These are phyloP conservation scores for Pecten maximus DNA, from an alignment of 2,888 invertebrate genomes.

Conservation along the genomic window DNA sequence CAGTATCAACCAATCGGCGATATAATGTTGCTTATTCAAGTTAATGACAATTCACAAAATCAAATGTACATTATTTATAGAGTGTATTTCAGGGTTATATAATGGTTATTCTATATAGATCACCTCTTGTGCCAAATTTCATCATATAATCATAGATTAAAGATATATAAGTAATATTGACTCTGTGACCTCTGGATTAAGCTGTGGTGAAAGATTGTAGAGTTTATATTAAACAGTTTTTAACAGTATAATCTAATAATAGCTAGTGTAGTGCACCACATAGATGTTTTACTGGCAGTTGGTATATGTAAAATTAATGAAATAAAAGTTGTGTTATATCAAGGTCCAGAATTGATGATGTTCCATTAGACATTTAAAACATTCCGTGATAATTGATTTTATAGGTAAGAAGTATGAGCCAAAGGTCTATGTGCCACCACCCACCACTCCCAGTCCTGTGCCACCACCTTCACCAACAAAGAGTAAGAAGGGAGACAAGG, in stretches of 20 bases:
- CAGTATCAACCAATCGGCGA: conserved; percentile 37
- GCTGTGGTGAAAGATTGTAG: too few relatives aligned
- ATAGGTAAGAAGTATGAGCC: conserved; percentile 78
- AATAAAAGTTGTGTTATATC: too few relatives aligned
- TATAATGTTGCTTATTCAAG: neutral
- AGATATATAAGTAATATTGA: too few relatives aligned
- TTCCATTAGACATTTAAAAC: neutral
- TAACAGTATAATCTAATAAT: too few relatives aligned
- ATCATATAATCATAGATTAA: too few relatives aligned
- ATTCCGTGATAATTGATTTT: conserved; percentile 8
- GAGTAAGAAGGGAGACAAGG: conserved; percentile 70
- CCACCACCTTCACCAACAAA: conserved; percentile 70
- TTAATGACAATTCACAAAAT: neutral
- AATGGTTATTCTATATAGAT: too few relatives aligned
- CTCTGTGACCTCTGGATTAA: too few relatives aligned
- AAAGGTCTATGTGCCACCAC: conserved; percentile 69
- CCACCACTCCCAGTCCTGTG: conserved; percentile 64
- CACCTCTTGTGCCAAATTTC: too few relatives aligned
- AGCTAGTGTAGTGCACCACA: neutral
- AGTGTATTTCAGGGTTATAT: too few relatives aligned
- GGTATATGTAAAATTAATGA: too few relatives aligned
- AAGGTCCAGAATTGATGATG: neutral
- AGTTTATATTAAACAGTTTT: too few relatives aligned
- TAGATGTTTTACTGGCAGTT: too few relatives aligned
- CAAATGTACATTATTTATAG: neutral